Percentiles rank a stretch among this genome's conserved stretches.
phyloP scores from a whole-genome alignment of 1,140 invertebrate species.

The Ceratina australensis region DNA sequence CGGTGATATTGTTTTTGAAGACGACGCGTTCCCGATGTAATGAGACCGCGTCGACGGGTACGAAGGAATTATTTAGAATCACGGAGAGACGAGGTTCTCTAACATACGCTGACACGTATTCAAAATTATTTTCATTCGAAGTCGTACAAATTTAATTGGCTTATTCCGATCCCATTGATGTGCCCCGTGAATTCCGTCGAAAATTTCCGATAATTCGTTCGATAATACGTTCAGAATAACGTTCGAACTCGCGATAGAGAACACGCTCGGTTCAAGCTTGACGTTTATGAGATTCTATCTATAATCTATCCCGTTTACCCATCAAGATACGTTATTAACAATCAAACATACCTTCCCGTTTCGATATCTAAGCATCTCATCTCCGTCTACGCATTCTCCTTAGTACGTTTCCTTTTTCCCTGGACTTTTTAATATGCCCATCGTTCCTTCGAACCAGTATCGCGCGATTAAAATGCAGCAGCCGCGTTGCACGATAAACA shows the following conservation, averaged over 20 bases:
- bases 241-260: not conserved
- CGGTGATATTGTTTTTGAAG: not conserved
- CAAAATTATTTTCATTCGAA: too few species aligned
- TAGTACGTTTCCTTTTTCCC: not conserved
- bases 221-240: too few species aligned
- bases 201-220: not conserved
- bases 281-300: not conserved
- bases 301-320: not conserved
- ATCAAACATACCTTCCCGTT: constrained; percentile 29
- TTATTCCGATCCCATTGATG: too few species aligned
- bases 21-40: not conserved
- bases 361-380: constrained; percentile 11
- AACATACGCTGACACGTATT: too few species aligned
- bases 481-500: constrained; percentile 14
- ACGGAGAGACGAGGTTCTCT: not conserved
- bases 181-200: not conserved
- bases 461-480: constrained; percentile 16
- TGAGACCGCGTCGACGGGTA: not conserved
- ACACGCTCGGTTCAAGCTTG: not conserved
- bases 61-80: not conserved
- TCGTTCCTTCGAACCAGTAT: not conserved
- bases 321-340: constrained; percentile 16
- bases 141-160: too few species aligned
- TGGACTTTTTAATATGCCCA: constrained; percentile 3
- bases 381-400: not conserved